Conservation (phyloP, 1,140 invertebrate genomes). For the Caenorhabditis brenneri region DNA sequence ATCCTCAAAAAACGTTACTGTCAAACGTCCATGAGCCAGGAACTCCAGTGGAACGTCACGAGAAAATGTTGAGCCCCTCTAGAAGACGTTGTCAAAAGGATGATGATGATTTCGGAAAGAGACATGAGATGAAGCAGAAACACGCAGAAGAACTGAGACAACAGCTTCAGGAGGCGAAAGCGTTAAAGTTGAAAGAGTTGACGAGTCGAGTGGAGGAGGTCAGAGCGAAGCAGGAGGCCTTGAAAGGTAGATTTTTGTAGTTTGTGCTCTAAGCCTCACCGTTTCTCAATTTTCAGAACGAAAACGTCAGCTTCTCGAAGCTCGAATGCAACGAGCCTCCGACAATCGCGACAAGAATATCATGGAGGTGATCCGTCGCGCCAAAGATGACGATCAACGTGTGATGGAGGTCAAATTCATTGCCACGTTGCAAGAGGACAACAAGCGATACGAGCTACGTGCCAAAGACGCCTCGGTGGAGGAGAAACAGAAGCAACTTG, state of each 20-base stretch:
- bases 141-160: constrained; percentile 63
- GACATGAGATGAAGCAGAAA: constrained; percentile 53
- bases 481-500: constrained; percentile 51
- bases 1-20: not conserved
- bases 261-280: not conserved
- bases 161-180: constrained; percentile 57
- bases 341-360: constrained; percentile 65
- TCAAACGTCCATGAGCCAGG: constrained; percentile 40
- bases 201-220: constrained; percentile 52
- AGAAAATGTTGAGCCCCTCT: constrained; percentile 40
- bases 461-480: constrained; percentile 52
- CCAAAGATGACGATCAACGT: constrained; percentile 62
- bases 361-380: constrained; percentile 58
- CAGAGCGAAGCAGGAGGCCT: constrained; percentile 14
- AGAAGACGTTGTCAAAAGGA: constrained; percentile 43
- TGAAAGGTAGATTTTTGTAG: not conserved
- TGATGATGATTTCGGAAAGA: constrained; percentile 41
- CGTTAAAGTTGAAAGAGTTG: constrained; percentile 55
- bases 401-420: constrained; percentile 60
- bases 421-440: constrained; percentile 60
- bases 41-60: constrained; percentile 23
- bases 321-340: constrained; percentile 47
- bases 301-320: constrained; percentile 11
- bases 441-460: constrained; percentile 48
- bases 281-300: not conserved